These are phyloP conservation scores for Chitala chitala DNA, from an alignment of 2,113 vertebrate species.

Conservation along the genomic window DNA sequence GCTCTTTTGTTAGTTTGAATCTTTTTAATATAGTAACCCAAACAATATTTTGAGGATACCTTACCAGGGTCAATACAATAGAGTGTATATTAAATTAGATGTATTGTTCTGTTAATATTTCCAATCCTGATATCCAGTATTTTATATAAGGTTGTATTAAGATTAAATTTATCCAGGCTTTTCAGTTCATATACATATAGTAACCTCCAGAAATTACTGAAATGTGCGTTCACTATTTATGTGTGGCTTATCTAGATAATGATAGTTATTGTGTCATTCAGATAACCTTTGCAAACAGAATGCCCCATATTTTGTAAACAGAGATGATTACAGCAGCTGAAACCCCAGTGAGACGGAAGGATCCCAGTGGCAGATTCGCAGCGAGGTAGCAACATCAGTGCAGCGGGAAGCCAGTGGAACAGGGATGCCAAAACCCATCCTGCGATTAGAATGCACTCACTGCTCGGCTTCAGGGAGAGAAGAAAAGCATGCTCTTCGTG, in stretches of 20 bases:
- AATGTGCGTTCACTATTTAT: neutral
- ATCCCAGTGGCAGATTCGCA: conserved; percentile 7
- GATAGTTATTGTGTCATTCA: neutral
- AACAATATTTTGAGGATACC: too few relatives aligned
- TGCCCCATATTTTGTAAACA: conserved; percentile 21
- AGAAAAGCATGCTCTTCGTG: too few relatives aligned
- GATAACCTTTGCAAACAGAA: conserved; percentile 29
- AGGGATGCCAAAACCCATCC: neutral
- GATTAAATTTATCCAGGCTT: neutral
- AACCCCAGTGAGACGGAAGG: conserved; percentile 7
- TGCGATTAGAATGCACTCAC: too few relatives aligned
- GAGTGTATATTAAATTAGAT: too few relatives aligned
- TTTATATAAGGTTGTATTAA: neutral
- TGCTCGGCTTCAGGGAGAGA: too few relatives aligned
- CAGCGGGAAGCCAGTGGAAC: too few relatives aligned
- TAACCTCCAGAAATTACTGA: neutral
- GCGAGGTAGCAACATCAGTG: neutral
- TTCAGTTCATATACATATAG: neutral
- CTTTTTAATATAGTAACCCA: too few relatives aligned
- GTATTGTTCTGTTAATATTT: too few relatives aligned
- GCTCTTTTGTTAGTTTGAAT: too few relatives aligned
- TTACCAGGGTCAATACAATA: too few relatives aligned
- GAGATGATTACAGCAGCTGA: conserved; percentile 20
- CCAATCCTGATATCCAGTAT: too few relatives aligned
- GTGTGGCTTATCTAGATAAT: conserved; percentile 17